Base-by-base conservation (phyloP, 2,888 invertebrate species). In the Patella depressa region DNA sequence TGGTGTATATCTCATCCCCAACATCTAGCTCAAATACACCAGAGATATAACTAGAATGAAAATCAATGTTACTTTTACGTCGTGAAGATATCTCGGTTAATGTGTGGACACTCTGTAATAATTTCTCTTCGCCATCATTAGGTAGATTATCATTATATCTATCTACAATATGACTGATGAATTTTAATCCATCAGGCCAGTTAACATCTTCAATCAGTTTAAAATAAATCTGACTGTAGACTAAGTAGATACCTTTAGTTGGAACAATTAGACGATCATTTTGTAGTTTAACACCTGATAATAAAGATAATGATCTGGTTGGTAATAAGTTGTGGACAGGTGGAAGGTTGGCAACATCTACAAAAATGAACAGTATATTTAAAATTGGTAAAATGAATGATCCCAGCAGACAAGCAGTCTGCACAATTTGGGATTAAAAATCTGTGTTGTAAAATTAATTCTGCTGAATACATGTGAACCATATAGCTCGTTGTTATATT, bases 161-260 rank as follows among this genome's bases (percentile, higher is more conserved):
- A 12, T 65, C 65, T 65, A 65, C 65, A 9, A 65, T 24, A 65
- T 65, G 65, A 65, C 65, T 24, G 5, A 65, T 11, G 19, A 65
- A 9, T 24, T 65, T 65, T 24, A 65, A 15, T 3, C 19, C 65
- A 19, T 24, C 19, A 24, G 65, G 65, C 65, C 65, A 65, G 14
- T 65, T 65, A 3, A 24, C 14, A 19, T 14, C 65, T 14, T 65
- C 19, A 65, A 65, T 65, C 3, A 65, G 19, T 24, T 65, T 65
- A 15, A 65, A 65, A 65, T 65, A 65, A 24, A 65, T 65, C 65
- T 65, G 65, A 19, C 65, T 65, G 65, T 65, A 65, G 24, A 65
- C 24, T 14, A 65, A 24, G 24, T 65, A 65, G 19, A 65, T 19
- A 12, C 65, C 65, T 65, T 24, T n/a, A 15, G 65, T 65, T 65